These are phyloP conservation scores for Engystomops pustulosus DNA, from an alignment of 2,113 vertebrate species.

Conservation along the genomic window DNA sequence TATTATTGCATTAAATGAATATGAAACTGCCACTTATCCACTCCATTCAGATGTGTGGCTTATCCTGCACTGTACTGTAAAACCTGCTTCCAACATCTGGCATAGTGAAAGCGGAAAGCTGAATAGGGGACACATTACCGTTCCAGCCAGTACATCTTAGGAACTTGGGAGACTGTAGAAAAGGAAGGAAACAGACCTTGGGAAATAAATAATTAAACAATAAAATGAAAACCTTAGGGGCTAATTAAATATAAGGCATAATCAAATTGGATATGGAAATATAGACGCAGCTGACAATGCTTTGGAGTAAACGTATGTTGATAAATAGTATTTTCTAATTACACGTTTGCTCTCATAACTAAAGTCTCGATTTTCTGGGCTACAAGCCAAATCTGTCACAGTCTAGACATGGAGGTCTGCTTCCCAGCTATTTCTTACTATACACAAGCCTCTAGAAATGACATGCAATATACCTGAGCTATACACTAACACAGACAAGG, in stretches of 20 bases:
- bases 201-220: conserved; percentile 44
- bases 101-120: conserved; percentile 43
- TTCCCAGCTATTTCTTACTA: conserved; percentile 20
- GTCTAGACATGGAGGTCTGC: conserved; percentile 54
- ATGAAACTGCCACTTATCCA: conserved; percentile 51
- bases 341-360: conserved; percentile 34
- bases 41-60: conserved; percentile 34
- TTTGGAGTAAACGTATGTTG: conserved; percentile 29
- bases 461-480: conserved; percentile 20
- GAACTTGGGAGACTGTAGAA: conserved; percentile 21
- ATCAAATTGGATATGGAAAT: conserved; percentile 52
- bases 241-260: conserved; percentile 48
- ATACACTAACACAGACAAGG: conserved; percentile 2
- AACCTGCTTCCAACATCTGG: conserved; percentile 51
- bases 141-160: conserved; percentile 31
- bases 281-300: conserved; percentile 46
- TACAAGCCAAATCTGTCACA: conserved; percentile 32
- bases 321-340: conserved; percentile 45
- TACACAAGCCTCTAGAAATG: conserved; percentile 21
- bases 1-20: conserved; percentile 55
- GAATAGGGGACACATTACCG: conserved; percentile 35
- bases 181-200: conserved; percentile 47
- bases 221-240: conserved; percentile 41
- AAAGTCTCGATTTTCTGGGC: conserved; percentile 51
- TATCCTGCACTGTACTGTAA: conserved; percentile 43